Evolutionary conservation across 2,797 vertebrate species (phyloP), one percentile per base, ranked within the genome.

Genomic region (Tamandua tetradactyla): DNA sequence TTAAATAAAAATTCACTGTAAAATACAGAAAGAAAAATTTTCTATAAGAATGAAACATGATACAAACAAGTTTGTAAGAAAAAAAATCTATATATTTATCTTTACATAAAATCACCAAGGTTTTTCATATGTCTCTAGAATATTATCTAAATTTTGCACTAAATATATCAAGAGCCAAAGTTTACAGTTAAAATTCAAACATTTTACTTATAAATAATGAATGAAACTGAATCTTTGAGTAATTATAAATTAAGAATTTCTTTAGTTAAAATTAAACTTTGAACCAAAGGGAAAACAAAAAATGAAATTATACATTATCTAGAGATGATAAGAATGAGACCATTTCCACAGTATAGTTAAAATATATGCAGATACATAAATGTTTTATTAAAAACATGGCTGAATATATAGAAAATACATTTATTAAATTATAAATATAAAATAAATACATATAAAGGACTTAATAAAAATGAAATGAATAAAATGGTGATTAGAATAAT

Each of bases 281-380:
- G 47, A 49, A 49, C 49, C 52, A 52, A 52, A 81, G 32, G 80
- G 94, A 86, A n/a, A 57, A 23, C 81, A 94, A 81, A 94, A 80
- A 17, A n/a, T 57, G 7, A 68, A 85, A 85, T 49, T 35, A 25
- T 47, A 5, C 30, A 44, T 52, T 61, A 86, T 10, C 23, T 75
- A 49, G 32, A 30, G 37, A 68, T 59, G 64, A 66, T 44, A 84
- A 64, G 61, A 80, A 35, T 74, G 30, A 61, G 25, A 32, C 23
- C 27, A 47, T 13, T 35, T 37, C 18, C 62, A 2, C 62, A 91
- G 30, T 20, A 27, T 30, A 61, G 18, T 32, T 1, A 42, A 81
- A 85, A 76, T 37, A 62, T 66, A 20, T 59, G 7, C 23, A 78
- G 40, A 37, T 42, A 35, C 10, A 72, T 35, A n/a, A 25, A 23